Percentiles rank a stretch among this genome's conserved stretches.
phyloP scores from a whole-genome alignment of 2,888 invertebrate species.

The Lasius platythorax region DNA sequence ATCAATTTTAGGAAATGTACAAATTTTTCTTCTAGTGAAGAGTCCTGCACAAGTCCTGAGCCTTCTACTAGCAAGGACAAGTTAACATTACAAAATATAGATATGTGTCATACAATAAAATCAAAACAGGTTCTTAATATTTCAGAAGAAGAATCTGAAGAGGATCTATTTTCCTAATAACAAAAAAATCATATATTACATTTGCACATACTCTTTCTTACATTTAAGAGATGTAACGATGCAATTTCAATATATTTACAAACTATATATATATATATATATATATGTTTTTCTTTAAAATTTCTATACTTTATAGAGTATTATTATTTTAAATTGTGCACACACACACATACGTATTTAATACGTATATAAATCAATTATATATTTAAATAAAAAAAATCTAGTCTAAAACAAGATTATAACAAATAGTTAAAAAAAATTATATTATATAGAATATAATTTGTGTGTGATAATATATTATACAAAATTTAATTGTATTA shows the following conservation, averaged over 20 bases:
- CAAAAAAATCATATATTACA: background rate
- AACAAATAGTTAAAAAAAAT: background rate
- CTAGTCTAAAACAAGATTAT: slow-evolving; percentile 36
- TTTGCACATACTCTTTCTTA: background rate
- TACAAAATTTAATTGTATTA: slow-evolving; percentile 19
- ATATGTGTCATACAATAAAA: background rate
- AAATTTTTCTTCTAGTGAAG: background rate
- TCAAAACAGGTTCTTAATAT: background rate
- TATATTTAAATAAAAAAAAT: slow-evolving; percentile 9
- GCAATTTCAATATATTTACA: background rate
- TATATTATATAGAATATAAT: slow-evolving; percentile 6
- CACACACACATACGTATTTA: background rate
- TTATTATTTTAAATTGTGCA: background rate
- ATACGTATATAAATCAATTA: slow-evolving; percentile 13
- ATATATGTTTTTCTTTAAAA: background rate
- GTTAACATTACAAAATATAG: background rate
- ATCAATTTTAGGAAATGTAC: background rate
- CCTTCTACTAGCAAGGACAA: slow-evolving; percentile 53
- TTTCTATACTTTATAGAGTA: background rate
- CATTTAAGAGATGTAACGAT: background rate
- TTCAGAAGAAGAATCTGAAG: slow-evolving; percentile 33
- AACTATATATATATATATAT: background rate
- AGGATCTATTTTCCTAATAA: slow-evolving; percentile 36
- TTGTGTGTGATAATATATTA: slow-evolving; percentile 5
- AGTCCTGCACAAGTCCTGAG: slow-evolving; percentile 39